Evolutionary conservation across 2,888 invertebrate species (phyloP), one percentile per base, ranked within the genome.

Genomic region (Capitulum mitella): DNA sequence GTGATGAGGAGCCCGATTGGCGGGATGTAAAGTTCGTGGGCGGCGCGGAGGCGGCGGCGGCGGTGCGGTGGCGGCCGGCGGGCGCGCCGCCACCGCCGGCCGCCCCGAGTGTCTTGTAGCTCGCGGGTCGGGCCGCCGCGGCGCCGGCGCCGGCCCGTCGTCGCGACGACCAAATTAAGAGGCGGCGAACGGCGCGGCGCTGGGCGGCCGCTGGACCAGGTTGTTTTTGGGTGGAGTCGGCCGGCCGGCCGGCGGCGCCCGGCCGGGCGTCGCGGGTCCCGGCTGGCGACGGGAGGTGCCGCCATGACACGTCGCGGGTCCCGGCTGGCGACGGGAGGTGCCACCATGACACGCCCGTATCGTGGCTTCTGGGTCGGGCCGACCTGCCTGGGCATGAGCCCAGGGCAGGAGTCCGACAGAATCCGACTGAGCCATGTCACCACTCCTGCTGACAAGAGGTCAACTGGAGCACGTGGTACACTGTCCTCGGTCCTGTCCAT

Each of bases 141-240:
- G 26, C 54, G 54, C 54, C 22, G 54, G 1, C 10, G 14, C 14
- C 61, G 29, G 29, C 58, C n/a, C 8, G n/a, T 32, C n/a, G 29
- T 14, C 61, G 61, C 61, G 5, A 5, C 64, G 34, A 6, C 64
- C 16, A 64, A 64, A 22, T 64, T 37, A 64, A 64, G 34, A 19
- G n/a, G 22, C 64, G 22, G 37, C 37, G 22, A 64, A 64, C 2
- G 26, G 32, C 34, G 22, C 19, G 22, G 64, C 37, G 16, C 37
- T 8, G 61, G 32, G 12, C 61, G 61, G 61, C 22, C n/a, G 22
- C 32, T 3, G 64, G 22, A 19, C 14, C 19, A 19, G 64, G 61
- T 22, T 61, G 61, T 61, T 64, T 64, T 64, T 64, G 64, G 64
- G 64, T 64, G 64, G 64, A 64, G 64, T 64, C 34, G 34, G 37